Conservation (phyloP, 2,888 invertebrate genomes). For the Heliconius ethilla region DNA sequence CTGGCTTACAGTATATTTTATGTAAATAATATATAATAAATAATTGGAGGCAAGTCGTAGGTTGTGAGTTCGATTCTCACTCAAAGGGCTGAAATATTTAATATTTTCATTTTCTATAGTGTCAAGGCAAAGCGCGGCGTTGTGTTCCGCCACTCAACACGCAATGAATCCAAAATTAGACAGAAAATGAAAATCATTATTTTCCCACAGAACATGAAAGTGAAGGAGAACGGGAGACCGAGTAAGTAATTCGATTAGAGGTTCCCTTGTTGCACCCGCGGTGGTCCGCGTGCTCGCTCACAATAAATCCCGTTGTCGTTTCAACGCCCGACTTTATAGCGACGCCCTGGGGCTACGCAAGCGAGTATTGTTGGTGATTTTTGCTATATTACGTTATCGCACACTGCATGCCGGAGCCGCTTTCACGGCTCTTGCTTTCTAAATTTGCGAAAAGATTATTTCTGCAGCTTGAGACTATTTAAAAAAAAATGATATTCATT, state of each 20-base stretch:
- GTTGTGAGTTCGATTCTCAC: too few relatives aligned
- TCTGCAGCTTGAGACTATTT: conserved; percentile 44
- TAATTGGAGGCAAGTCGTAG: background rate
- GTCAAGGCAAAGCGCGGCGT: too few relatives aligned
- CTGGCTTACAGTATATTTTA: background rate
- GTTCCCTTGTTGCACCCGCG: conserved; percentile 29
- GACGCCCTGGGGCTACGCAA: conserved; percentile 54
- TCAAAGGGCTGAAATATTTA: too few relatives aligned
- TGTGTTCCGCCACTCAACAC: too few relatives aligned
- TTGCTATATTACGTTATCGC: conserved; percentile 69
- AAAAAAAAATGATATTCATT: conserved; percentile 29
- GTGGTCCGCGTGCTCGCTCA: conserved; percentile 36
- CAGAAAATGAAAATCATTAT: background rate
- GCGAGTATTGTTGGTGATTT: conserved; percentile 65
- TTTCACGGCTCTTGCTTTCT: conserved; percentile 68
- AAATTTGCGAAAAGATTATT: conserved; percentile 68
- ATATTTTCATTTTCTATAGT: too few relatives aligned
- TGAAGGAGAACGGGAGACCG: conserved; percentile 30
- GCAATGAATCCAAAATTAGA: too few relatives aligned
- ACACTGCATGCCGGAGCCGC: conserved; percentile 59
- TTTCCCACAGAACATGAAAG: conserved; percentile 14
- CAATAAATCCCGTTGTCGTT: conserved; percentile 40
- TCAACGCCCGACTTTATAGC: conserved; percentile 41
- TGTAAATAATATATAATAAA: conserved; percentile 2
- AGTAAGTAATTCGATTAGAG: conserved; percentile 32